Evolutionary conservation across 2,888 invertebrate genomes (phyloP), one percentile per base, ranked within the genome.

Genomic region (Nomada flava): DNA sequence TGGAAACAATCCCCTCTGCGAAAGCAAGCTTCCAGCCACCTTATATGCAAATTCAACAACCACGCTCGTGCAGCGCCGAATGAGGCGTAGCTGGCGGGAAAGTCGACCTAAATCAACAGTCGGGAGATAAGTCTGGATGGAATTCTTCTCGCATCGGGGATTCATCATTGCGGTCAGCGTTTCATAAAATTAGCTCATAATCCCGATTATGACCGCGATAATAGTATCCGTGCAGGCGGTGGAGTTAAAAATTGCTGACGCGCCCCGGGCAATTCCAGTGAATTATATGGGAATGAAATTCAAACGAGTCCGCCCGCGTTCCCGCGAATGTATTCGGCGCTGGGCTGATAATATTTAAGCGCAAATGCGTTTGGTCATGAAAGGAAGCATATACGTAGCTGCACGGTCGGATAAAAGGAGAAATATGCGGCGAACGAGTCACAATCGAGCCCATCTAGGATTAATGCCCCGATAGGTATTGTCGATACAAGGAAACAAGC

Each of bases 351-450:
- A n/a, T n/a, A 29, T 44, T 60, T 18, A 2, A 15, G 20, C 26
- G 3, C 23, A 23, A 20, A 29, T n/a, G 29, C 18, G 18, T 72
- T 73, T 15, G n/a, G 63, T 9, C n/a, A 5, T 18, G 26, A 13
- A n/a, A 29, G 15, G 13, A 18, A 2, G 52, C 36, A 7, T 7
- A 7, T 7, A 36, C 7, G n/a, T n/a, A 23, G 47, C 4, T 13
- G 15, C 36, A 7, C 36, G 10, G n/a, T 9, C 1, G 26, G 20
- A 13, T 11, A 50, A 29, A 29, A 10, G 18, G 11, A 29, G 26
- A 85, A 75, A 84, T 75, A 70, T 71, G 67, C 55, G 84, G 50
- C 50, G 84, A 78, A 60, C 73, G 9, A 50, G 53, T 59, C 55
- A 52, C 71, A 36, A 65, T 36, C 57, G 42, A 47, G 47, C 50